A percentile compares a stretch with the other conserved stretches of the same genome.
phyloP scores from a whole-genome alignment of 1,140 invertebrate species.

The Drosophila erecta region DNA sequence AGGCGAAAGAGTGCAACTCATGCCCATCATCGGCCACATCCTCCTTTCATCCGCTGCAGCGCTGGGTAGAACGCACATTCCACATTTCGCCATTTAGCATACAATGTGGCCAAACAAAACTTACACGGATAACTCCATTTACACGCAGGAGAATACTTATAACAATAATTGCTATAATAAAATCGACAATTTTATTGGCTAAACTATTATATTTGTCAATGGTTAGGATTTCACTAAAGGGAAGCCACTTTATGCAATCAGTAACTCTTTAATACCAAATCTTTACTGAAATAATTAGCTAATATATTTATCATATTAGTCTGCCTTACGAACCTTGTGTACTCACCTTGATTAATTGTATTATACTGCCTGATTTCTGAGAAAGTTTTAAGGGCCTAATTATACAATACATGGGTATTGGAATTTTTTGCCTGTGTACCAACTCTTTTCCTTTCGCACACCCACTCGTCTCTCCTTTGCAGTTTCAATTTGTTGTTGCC shows the following conservation, averaged over 20 bases:
- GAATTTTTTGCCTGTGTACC: neutral
- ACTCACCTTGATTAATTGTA: no score
- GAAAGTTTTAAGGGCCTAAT: neutral
- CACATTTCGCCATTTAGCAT: constrained; percentile 74
- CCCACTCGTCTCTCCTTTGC: constrained; percentile 16
- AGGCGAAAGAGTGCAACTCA: constrained; percentile 23
- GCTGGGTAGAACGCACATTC: constrained; percentile 64
- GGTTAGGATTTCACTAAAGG: neutral
- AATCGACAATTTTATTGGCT: no score
- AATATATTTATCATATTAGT: no score
- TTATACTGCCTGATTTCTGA: no score
- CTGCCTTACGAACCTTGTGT: no score
- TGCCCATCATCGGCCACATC: constrained; percentile 41
- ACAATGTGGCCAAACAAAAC: constrained; percentile 61
- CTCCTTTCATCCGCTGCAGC: constrained; percentile 23
- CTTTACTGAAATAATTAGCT: no score
- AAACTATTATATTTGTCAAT: no score
- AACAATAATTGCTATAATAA: no score
- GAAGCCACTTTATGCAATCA: no score
- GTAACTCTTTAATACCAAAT: no score
- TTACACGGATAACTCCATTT: constrained; percentile 13
- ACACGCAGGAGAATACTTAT: neutral
- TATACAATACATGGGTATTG: neutral
- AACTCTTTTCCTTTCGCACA: constrained; percentile 13
- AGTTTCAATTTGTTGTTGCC: constrained; percentile 71